phyloP scores from a whole-genome alignment of 2,113 vertebrate genomes.

The Ailurus styani region DNA sequence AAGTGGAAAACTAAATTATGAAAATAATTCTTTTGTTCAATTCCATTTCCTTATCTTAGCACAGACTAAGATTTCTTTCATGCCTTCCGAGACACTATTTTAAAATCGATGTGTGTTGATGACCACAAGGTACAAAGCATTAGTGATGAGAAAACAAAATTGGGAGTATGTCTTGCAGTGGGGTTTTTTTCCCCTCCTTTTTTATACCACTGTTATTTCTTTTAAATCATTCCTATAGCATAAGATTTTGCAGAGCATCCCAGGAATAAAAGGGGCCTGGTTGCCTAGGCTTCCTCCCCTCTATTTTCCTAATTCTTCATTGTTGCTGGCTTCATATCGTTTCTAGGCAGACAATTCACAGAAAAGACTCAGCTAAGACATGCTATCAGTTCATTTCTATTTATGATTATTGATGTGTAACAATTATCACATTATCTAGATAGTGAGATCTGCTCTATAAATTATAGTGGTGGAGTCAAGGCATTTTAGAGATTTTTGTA shows the following conservation, averaged over 20 bases:
- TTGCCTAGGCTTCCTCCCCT: not conserved
- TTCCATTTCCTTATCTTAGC: slow-evolving; percentile 48
- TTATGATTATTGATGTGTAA: slow-evolving; percentile 77
- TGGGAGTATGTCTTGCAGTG: not conserved
- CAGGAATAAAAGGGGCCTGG: slow-evolving; percentile 15
- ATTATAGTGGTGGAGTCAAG: slow-evolving; percentile 70
- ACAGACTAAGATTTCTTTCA: slow-evolving; percentile 34
- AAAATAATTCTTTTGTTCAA: slow-evolving; percentile 61
- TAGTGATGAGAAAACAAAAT: slow-evolving; percentile 51
- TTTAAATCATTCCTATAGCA: slow-evolving; percentile 27
- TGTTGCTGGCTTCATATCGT: slow-evolving; percentile 20
- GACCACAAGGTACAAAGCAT: slow-evolving; percentile 22
- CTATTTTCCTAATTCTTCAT: slow-evolving; percentile 54
- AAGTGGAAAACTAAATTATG: slow-evolving; percentile 54
- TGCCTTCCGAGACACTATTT: slow-evolving; percentile 51
- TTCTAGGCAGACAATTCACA: slow-evolving; percentile 52
- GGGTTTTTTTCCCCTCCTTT: not conserved
- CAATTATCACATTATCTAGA: slow-evolving; percentile 77
- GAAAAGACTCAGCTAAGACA: slow-evolving; percentile 60
- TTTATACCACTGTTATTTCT: not conserved
- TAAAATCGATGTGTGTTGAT: slow-evolving; percentile 40
- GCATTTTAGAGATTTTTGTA: slow-evolving; percentile 68
- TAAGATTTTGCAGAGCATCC: not conserved
- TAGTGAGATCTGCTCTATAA: slow-evolving; percentile 71
- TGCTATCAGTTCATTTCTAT: slow-evolving; percentile 63